Evolutionary conservation across 1,140 invertebrate genomes (phyloP).

Genomic region (Leguminivora glycinivorella): DNA sequence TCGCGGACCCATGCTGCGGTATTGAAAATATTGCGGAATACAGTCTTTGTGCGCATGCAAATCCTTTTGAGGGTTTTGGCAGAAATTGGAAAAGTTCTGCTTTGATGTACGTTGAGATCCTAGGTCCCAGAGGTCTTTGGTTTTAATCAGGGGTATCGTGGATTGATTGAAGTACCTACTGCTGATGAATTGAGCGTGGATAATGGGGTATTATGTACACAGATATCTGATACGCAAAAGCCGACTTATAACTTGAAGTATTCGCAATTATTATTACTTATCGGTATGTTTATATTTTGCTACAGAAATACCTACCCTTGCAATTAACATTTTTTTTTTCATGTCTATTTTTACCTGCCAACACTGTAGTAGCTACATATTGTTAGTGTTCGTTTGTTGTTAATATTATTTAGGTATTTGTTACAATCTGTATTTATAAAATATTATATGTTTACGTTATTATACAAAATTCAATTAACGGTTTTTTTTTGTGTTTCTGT

Average conservation of each 20-base stretch:
- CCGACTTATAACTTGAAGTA: not conserved
- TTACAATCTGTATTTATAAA: too few species aligned
- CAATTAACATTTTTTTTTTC: too few species aligned
- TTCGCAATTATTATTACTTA: too few species aligned
- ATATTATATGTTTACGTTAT: too few species aligned
- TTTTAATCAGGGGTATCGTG: constrained; percentile 22
- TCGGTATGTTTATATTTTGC: too few species aligned
- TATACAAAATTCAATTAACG: too few species aligned
- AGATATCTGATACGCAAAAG: not conserved
- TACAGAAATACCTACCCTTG: too few species aligned
- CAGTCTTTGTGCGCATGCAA: constrained; percentile 68
- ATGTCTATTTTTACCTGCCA: too few species aligned
- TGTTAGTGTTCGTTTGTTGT: too few species aligned
- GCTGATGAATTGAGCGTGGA: constrained; percentile 2
- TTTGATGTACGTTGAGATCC: constrained; percentile 54
- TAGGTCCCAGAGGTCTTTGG: constrained; percentile 8
- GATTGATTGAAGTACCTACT: constrained; percentile 12
- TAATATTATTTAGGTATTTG: too few species aligned
- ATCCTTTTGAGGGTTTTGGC: constrained; percentile 65
- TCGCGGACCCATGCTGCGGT: constrained; percentile 63
- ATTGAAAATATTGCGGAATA: constrained; percentile 69
- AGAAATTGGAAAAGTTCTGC: constrained; percentile 73
- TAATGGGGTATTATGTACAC: not conserved
- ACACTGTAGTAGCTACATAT: too few species aligned
- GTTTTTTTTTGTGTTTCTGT: too few species aligned